Evolutionary conservation across 2,888 invertebrate genomes (phyloP).

Genomic region (Torymus tubicola): DNA sequence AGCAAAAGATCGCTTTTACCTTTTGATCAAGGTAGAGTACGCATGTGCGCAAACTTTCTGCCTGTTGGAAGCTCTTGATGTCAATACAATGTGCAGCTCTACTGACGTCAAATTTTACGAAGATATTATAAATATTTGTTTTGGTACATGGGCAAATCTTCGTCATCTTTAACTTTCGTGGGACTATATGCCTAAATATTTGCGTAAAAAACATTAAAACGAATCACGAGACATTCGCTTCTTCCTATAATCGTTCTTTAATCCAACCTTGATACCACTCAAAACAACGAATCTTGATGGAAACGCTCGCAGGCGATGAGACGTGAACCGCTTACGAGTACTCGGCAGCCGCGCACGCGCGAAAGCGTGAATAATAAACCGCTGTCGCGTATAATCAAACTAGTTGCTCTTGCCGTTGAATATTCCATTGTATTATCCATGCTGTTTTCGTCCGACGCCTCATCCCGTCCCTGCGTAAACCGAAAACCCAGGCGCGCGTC

Average conservation of each 20-base stretch:
- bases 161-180: too few relatives aligned
- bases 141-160: too few relatives aligned
- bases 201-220: too few relatives aligned
- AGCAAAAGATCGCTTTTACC: not conserved
- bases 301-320: conserved; percentile 6
- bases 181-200: too few relatives aligned
- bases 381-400: conserved; percentile 40
- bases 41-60: not conserved
- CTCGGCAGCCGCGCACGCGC: not conserved
- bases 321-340: conserved; percentile 38
- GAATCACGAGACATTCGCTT: too few relatives aligned
- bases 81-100: too few relatives aligned
- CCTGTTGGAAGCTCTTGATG: too few relatives aligned
- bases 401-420: conserved; percentile 22
- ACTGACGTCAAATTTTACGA: too few relatives aligned
- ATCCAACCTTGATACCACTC: too few relatives aligned
- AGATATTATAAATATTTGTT: too few relatives aligned
- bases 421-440: conserved; percentile 49
- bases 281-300: not conserved
- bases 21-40: not conserved
- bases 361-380: conserved; percentile 40
- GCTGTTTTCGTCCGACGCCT: conserved; percentile 21
- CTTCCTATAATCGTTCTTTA: too few relatives aligned
- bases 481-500: too few relatives aligned
- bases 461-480: not conserved